Evolutionary conservation across 2,797 vertebrate genomes (phyloP).

Genomic region (Eospalax fontanierii): DNA sequence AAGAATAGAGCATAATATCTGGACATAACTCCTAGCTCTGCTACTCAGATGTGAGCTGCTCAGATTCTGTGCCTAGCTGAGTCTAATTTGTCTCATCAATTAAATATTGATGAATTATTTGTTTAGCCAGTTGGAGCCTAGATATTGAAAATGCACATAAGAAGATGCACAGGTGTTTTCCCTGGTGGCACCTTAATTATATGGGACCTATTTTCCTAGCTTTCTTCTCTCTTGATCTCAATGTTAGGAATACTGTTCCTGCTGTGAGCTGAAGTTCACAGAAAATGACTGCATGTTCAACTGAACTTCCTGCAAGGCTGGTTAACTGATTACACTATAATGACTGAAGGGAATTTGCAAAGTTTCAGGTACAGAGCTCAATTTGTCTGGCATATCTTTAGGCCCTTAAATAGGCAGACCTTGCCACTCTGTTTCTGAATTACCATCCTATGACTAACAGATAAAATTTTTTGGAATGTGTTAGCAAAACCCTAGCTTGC

Average conservation of each 20-base stretch:
- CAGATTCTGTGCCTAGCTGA: not conserved
- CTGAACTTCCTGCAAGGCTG: too few relatives aligned
- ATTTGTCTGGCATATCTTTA: too few relatives aligned
- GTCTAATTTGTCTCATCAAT: not conserved
- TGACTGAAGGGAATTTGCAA: too few relatives aligned
- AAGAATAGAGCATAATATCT: not conserved
- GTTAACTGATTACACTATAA: too few relatives aligned
- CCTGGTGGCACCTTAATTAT: not conserved
- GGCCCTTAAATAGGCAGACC: too few relatives aligned
- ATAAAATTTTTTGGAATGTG: too few relatives aligned
- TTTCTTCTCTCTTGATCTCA: not conserved
- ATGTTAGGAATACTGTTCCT: accelerated
- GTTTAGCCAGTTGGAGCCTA: accelerated
- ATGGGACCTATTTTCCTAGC: accelerated
- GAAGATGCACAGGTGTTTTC: not conserved
- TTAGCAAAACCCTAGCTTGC: too few relatives aligned
- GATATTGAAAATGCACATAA: not conserved
- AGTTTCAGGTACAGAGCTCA: too few relatives aligned
- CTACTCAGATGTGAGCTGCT: accelerated
- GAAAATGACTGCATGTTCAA: too few relatives aligned
- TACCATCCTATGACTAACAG: too few relatives aligned
- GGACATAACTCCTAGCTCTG: not conserved
- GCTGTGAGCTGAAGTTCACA: too few relatives aligned
- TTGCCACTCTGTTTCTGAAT: too few relatives aligned
- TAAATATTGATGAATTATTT: not conserved